Base-by-base conservation (phyloP, 2,888 invertebrate genomes). In the Rhamphomyia laevipes region DNA sequence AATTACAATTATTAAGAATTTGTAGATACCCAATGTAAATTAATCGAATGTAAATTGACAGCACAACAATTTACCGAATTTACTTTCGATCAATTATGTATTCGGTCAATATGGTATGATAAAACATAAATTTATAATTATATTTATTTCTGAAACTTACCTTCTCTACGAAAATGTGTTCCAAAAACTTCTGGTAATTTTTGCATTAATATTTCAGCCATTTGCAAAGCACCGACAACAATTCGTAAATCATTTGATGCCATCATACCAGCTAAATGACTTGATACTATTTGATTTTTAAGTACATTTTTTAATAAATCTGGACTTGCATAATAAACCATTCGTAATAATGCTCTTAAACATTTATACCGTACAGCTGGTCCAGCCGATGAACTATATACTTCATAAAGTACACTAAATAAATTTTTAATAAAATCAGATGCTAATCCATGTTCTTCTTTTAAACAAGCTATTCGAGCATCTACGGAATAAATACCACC, bases 211-310 rank as follows among this genome's bases (percentile, higher is more conserved):
- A 97, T 91, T 70, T 93, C 91, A 6, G 94, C 93, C 81, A 99
- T 87, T 73, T 99, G 97, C 46, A 97, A 74, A 40, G 96, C 94
- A 47, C 94, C 94, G 45, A 97, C 95, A 41, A 96, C 93, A 63
- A 97, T 94, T 63, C 94, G 83, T 54, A 97, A 77, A 74, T 97
- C 97, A 66, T 86, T 89, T 5, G 95, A 95, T 1, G 95, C 94
- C 81, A 97, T 82, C 95, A 97, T 97, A 51, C 94, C 94, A 30
- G 96, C 96, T 64, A 97, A 91, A 71, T 97, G 95, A 60, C 95
- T 95, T 53, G 92, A 91, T 49, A 94, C 91, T 56, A 89, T 80
- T 71, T 80, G 80, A 64, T 75, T 78, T 63, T 78, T 78, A 45
- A 80, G 72, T 55, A 82, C 81, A 57, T 82, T 85, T 61, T 86